These are phyloP conservation scores for Cephus spinipes DNA, from an alignment of 2,888 invertebrate species.

Conservation along the genomic window DNA sequence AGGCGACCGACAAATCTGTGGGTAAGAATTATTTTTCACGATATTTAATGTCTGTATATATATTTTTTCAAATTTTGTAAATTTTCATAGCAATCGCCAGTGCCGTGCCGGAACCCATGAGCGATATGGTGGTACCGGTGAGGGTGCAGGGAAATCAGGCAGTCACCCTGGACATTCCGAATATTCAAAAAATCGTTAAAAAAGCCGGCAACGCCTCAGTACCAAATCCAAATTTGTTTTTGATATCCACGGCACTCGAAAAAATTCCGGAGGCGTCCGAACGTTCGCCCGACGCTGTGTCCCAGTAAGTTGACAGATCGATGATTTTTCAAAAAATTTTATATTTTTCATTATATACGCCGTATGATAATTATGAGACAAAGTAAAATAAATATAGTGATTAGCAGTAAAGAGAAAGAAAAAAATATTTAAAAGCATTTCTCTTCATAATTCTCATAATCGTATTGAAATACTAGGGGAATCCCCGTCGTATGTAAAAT, in stretches of 20 bases:
- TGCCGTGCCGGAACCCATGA: slow-evolving; percentile 27
- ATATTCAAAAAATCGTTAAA: slow-evolving; percentile 27
- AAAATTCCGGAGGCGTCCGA: neutral
- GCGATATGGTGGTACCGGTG: slow-evolving; percentile 31
- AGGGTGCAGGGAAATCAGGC: slow-evolving; percentile 18
- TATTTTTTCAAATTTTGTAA: neutral
- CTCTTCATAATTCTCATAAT: neutral
- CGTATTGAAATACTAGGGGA: neutral
- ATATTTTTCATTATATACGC: neutral
- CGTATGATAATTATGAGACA: neutral
- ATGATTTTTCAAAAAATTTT: neutral
- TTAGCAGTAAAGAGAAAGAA: too few species aligned
- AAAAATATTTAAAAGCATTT: too few species aligned
- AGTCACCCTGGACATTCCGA: slow-evolving; percentile 28
- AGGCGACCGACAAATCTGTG: slow-evolving; percentile 25
- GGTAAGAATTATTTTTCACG: slow-evolving; percentile 14
- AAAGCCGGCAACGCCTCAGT: slow-evolving; percentile 21
- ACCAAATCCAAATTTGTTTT: slow-evolving; percentile 23
- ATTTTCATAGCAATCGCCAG: slow-evolving; percentile 27
- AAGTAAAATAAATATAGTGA: too few species aligned
- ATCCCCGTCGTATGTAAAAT: too few species aligned
- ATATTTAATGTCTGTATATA: neutral
- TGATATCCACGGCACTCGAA: neutral
- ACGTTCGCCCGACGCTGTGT: neutral
- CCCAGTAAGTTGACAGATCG: neutral